Percentiles rank a stretch among this genome's conserved stretches.
Conservation (phyloP, 2,113 vertebrate species). For the Poeciliopsis turrubarensis region DNA sequence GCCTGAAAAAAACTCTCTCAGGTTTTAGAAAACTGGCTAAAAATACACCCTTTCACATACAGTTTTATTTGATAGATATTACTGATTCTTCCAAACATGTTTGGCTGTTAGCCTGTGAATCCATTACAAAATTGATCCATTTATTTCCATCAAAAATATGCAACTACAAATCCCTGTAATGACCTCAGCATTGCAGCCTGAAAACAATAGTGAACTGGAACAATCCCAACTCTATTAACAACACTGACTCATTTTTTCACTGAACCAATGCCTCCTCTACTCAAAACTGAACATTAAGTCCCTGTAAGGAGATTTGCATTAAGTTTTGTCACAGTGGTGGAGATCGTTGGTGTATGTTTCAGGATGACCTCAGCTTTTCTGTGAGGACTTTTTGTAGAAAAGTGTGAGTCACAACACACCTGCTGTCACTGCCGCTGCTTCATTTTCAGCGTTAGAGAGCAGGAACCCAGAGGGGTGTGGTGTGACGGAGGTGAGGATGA, state of each 20-base stretch:
- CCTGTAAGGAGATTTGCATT: not conserved
- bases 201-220: not conserved
- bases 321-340: not conserved
- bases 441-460: not conserved
- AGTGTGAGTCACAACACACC: not conserved
- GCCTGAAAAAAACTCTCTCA: too few species aligned
- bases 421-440: not conserved
- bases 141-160: not conserved
- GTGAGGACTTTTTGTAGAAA: not conserved
- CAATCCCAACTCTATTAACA: not conserved
- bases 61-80: not conserved
- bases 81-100: not conserved
- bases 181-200: not conserved
- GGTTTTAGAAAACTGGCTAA: too few species aligned
- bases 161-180: not conserved
- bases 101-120: not conserved
- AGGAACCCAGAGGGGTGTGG: conserved; percentile 1
- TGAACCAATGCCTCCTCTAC: not conserved
- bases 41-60: too few species aligned
- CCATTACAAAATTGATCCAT: not conserved
- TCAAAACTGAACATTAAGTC: not conserved
- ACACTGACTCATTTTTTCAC: not conserved
- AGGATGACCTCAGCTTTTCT: not conserved
- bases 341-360: not conserved
- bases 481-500: not conserved